Conservation (phyloP, 2,113 vertebrate species). For the Aix galericulata region DNA sequence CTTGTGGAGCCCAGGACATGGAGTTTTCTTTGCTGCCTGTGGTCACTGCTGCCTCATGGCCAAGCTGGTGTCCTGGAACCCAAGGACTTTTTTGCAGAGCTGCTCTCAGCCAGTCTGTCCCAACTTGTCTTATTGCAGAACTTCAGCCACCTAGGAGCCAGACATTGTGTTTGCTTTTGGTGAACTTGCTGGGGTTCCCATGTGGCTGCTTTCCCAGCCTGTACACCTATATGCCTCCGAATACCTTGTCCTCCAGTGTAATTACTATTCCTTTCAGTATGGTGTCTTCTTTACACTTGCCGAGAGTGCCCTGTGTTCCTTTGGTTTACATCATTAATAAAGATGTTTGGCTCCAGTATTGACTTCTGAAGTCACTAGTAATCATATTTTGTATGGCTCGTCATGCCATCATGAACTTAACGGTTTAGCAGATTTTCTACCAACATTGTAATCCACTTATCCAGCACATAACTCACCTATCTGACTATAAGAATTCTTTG, state of each 20-base stretch:
- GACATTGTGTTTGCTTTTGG: neutral
- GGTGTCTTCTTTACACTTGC: neutral
- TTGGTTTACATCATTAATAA: neutral
- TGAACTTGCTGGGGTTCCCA: neutral
- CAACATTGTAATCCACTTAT: neutral
- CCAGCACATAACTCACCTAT: neutral
- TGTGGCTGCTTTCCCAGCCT: neutral
- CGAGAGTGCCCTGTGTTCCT: neutral
- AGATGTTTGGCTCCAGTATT: neutral
- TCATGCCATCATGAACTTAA: neutral
- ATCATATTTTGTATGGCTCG: neutral
- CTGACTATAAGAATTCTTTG: neutral
- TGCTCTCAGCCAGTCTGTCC: neutral
- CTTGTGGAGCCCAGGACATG: neutral
- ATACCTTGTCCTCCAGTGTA: neutral
- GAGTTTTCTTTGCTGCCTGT: neutral
- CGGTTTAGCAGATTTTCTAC: neutral
- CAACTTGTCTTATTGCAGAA: neutral
- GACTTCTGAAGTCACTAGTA: rapidly evolving
- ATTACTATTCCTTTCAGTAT: neutral
- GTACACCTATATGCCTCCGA: neutral
- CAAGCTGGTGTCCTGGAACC: neutral
- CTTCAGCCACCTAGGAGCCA: neutral
- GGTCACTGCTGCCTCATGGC: neutral
- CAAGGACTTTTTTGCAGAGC: neutral